Base-by-base conservation (phyloP, 1,140 invertebrate species). In the Conus betulinus region DNA sequence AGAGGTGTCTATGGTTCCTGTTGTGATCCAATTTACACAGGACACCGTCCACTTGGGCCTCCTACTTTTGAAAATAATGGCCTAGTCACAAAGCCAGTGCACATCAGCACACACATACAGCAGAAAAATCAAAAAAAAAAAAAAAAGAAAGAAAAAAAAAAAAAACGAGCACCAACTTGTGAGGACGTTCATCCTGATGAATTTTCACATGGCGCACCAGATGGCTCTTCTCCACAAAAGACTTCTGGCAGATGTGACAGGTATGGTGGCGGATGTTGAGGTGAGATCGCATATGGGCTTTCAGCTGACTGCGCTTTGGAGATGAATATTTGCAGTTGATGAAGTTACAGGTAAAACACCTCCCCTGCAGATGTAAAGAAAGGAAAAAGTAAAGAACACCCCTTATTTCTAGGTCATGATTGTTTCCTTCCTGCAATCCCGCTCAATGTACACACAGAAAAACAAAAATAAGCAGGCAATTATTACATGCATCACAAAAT, bases 141-240 rank as follows among this genome's bases (percentile, higher is more conserved):
- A 60, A 11, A 8, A 53, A 55, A 84, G 57, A 8, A 84, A 39
- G 3, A 39, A 39, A 39, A 39, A 3, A 39, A 39, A 39, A 39
- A 39, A 39, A 39, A 39, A 82, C 13, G 51, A 20, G n/a, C 27
- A 39, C 83, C 63, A 7, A 87, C 85, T 94, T 94, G 91, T 94
- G 95, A 5, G 96, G 96, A 91, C 96, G 96, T 78, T 96, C 96
- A 88, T 96, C 95, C 6, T 96, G 93, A 94, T 97, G 97, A 83
- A 97, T 97, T 60, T 96, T 94, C 91, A 97, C 96, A 93, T 97
- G 97, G 23, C 96, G 92, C 23, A 96, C 96, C 27, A 97, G 93
- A 94, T 97, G 97, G 84, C 96, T 96, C 90, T 96, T 97, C 92
- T 97, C 97, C 90, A 97, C 96, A 90, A 97, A 97, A 15, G 96